These are phyloP conservation scores for Papilio protenor DNA, from an alignment of 2,888 invertebrate species.

Conservation along the genomic window DNA sequence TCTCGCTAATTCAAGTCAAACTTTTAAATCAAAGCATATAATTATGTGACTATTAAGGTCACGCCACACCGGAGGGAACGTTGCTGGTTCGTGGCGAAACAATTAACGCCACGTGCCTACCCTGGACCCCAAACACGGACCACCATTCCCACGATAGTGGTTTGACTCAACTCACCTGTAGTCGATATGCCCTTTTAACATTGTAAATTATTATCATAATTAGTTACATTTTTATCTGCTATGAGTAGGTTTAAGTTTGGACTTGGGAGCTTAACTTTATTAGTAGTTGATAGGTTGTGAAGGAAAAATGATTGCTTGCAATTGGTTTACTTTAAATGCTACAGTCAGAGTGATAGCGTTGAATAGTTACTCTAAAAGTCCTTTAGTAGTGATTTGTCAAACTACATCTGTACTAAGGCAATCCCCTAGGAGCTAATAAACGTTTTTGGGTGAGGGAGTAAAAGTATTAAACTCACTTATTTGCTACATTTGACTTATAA, in stretches of 20 bases:
- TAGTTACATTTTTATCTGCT: neutral
- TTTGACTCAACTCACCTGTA: slow-evolving; percentile 50
- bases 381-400: too few relatives aligned
- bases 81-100: slow-evolving; percentile 59
- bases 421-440: too few relatives aligned
- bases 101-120: slow-evolving; percentile 74
- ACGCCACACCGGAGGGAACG: slow-evolving; percentile 51
- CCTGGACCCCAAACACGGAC: slow-evolving; percentile 59
- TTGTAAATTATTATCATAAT: slow-evolving; percentile 4
- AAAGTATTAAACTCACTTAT: too few relatives aligned
- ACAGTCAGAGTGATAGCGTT: too few relatives aligned
- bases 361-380: too few relatives aligned
- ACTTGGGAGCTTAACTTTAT: neutral
- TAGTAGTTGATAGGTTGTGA: neutral
- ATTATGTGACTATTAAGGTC: slow-evolving; percentile 64
- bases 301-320: neutral
- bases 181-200: neutral
- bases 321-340: neutral
- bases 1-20: slow-evolving; percentile 39
- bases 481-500: too few relatives aligned
- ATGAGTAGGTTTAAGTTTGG: neutral
- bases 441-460: too few relatives aligned
- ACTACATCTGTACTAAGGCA: too few relatives aligned
- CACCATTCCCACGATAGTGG: slow-evolving; percentile 57
- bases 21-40: slow-evolving; percentile 62